Base-by-base conservation (phyloP, 2,888 invertebrate species). In the Tachina grossa region DNA sequence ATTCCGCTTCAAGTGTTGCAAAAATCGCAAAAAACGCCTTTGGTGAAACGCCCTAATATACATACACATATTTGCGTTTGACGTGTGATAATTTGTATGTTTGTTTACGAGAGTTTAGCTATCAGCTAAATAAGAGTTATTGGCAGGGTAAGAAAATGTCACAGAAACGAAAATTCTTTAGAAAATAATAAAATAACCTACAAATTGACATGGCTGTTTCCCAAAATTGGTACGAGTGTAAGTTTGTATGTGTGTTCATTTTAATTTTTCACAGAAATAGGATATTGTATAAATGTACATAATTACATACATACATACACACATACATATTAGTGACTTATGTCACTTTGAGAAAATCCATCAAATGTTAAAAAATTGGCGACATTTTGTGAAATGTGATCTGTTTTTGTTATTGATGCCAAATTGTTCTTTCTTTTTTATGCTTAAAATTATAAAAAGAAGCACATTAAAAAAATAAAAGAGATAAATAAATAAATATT, bases 341-440 rank as follows among this genome's bases (percentile, higher is more conserved):
- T 91, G 90, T 91, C 91, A 90, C 89, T 89, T 90, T 88, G 89
- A 88, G 87, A 89, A 91, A 91, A 91, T 92, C 91, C 92, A 91
- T 91, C 91, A 91, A 91, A 91, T 89, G 91, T 89, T 88, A 89
- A 88, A 69, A 87, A 87, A 88, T 89, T 87, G 84, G 87, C 87
- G 88, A 89, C 88, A 88, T 89, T 88, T 88, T 85, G 78, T 85
- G 83, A 85, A 83, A 85, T 85, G 83, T 85, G 85, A 85, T 85
- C 83, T 85, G 83, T 85, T 85, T 85, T 83, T 85, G 76, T 85
- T 85, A 85, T 83, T 85, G 85, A 85, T 85, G 79, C 83, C 71
- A 80, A 84, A 53, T 85, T 82, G 74, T 78, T 31, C n/a, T 41
- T 49, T 45, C 1, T 51, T 69, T 39, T 78, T 9, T 59, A 43